These are phyloP conservation scores for Synaphobranchus kaupii DNA, from an alignment of 2,797 vertebrate genomes.

Conservation along the genomic window DNA sequence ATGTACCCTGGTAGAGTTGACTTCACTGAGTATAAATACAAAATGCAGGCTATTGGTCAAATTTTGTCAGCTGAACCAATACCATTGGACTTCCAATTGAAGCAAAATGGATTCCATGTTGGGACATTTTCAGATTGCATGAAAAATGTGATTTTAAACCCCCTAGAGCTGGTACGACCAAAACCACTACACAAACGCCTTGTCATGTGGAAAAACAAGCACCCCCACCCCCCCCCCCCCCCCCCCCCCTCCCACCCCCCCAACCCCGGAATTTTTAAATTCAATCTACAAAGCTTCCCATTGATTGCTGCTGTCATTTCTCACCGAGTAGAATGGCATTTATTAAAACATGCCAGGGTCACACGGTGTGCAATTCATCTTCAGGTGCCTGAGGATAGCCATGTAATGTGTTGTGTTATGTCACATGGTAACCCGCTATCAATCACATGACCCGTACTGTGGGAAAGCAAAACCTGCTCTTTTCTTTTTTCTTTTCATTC, in stretches of 20 bases:
- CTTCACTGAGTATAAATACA: too few species aligned
- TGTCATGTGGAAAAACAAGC: not conserved
- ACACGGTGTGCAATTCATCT: not conserved
- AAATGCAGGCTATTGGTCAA: not conserved
- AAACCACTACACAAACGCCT: not conserved
- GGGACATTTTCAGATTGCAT: not conserved
- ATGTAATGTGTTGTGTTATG: not conserved
- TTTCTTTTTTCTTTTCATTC: not conserved
- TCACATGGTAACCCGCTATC: not conserved
- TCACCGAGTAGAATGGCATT: not conserved
- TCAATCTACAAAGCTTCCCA: not conserved
- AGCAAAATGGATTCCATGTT: not conserved
- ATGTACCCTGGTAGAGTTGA: too few species aligned
- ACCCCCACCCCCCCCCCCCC: not conserved
- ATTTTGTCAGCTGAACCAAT: not conserved
- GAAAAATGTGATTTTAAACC: not conserved
- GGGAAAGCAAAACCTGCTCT: not conserved
- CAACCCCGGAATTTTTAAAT: not conserved
- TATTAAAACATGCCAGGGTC: constrained; percentile 14
- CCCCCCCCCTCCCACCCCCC: not conserved
- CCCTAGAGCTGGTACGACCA: not conserved
- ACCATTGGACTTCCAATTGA: not conserved
- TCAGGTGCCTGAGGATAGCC: not conserved
- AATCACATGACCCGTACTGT: not conserved
- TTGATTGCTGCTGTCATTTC: constrained; percentile 10